Percentiles rank a stretch among this genome's conserved stretches.
phyloP scores from a whole-genome alignment of 2,113 vertebrate genomes.

The Carassius carassius region DNA sequence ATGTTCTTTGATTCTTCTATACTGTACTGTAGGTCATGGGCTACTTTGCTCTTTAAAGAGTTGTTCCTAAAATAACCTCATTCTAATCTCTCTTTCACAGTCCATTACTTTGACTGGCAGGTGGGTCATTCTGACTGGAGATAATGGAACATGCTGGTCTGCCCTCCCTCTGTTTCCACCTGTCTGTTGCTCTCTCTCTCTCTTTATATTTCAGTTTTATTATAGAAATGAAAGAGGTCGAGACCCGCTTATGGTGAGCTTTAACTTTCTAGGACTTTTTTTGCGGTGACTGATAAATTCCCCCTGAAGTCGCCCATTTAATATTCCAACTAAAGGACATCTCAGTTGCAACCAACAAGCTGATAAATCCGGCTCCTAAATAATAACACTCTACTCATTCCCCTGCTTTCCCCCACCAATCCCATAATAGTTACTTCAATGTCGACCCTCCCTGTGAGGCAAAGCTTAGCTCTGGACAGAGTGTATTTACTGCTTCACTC shows the following conservation, averaged over 20 bases:
- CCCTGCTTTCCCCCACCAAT: not conserved
- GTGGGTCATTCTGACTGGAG: conserved; percentile 67
- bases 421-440: not conserved
- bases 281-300: conserved; percentile 72
- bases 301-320: conserved; percentile 68
- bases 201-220: conserved; percentile 32
- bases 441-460: not conserved
- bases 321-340: conserved; percentile 72
- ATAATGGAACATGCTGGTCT: conserved; percentile 71
- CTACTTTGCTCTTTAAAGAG: conserved; percentile 39
- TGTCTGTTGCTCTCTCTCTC: conserved; percentile 35
- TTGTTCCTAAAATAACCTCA: conserved; percentile 54
- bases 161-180: conserved; percentile 52
- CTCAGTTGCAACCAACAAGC: conserved; percentile 61
- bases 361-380: conserved; percentile 67
- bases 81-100: conserved; percentile 57
- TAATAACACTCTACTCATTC: conserved; percentile 51
- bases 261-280: conserved; percentile 74
- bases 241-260: conserved; percentile 67
- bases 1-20: not conserved
- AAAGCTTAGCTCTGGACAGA: not conserved
- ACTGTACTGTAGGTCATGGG: conserved; percentile 14
- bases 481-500: not conserved
- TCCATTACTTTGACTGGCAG: conserved; percentile 75
- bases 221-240: conserved; percentile 35